Evolutionary conservation across 2,797 vertebrate genomes (phyloP).

Genomic region (Pantherophis vulpinus): DNA sequence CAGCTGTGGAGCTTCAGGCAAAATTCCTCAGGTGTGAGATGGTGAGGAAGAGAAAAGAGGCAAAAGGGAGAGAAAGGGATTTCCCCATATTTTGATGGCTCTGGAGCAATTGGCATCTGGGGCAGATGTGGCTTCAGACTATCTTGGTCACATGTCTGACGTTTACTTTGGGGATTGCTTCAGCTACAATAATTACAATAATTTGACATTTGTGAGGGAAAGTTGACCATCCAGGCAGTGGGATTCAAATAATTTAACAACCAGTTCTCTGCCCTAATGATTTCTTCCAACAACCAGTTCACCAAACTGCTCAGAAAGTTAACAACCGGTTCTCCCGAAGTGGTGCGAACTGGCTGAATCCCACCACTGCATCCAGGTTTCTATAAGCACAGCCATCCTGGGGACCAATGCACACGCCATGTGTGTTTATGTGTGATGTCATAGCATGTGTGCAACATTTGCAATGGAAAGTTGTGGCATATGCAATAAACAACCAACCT

Average conservation of each 20-base stretch:
- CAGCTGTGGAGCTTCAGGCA: conserved; percentile 19
- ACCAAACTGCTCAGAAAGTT: no score
- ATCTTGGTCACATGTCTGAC: background rate
- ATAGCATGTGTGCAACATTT: background rate
- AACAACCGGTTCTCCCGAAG: no score
- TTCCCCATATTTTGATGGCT: background rate
- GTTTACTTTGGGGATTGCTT: background rate
- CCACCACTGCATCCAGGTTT: no score
- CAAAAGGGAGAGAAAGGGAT: background rate
- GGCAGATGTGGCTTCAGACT: background rate
- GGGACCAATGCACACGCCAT: background rate
- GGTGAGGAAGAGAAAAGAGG: background rate
- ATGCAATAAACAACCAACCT: background rate
- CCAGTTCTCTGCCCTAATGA: no score
- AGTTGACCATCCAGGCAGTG: background rate
- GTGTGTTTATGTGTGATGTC: background rate
- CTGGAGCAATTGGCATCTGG: background rate
- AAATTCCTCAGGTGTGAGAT: conserved; percentile 31
- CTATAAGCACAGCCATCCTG: background rate
- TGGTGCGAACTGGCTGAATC: no score
- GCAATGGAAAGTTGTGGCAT: background rate
- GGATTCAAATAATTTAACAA: no score
- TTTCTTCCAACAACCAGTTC: no score
- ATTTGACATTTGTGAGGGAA: no score
- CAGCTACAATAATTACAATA: background rate